A percentile compares a stretch with the other conserved stretches of the same genome.
Evolutionary conservation across 2,113 vertebrate species (phyloP).

Genomic region (Bagarius yarrelli): DNA sequence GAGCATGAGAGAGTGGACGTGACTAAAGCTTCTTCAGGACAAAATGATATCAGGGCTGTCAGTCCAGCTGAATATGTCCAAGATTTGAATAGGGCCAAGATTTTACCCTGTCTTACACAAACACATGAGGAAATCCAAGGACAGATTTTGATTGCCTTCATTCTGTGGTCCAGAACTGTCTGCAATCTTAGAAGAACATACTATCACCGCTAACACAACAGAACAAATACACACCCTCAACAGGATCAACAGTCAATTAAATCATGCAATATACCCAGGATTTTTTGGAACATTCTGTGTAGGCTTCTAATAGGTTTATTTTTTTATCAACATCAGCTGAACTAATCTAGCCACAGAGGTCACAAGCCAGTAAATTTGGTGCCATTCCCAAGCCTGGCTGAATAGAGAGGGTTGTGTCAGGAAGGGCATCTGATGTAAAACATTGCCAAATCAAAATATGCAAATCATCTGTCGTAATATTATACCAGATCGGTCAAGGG

Average conservation of each 20-base stretch:
- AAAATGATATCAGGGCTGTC: not conserved
- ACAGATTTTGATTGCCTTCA: not conserved
- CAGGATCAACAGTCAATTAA: not conserved
- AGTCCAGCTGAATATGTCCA: not conserved
- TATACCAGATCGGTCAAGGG: too few species aligned
- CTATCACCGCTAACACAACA: not conserved
- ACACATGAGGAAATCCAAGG: not conserved
- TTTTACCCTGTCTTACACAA: not conserved
- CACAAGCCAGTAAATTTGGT: too few species aligned
- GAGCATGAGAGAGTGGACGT: conserved; percentile 19
- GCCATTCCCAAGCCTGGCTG: too few species aligned
- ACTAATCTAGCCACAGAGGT: too few species aligned
- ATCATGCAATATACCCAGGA: not conserved
- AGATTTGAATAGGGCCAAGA: not conserved
- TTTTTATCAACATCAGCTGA: not conserved
- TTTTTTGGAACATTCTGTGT: not conserved
- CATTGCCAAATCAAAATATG: too few species aligned
- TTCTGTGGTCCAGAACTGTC: not conserved
- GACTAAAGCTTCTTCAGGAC: not conserved
- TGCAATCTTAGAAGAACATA: not conserved
- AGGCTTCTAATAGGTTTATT: not conserved
- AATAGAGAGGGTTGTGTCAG: too few species aligned
- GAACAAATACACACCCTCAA: not conserved
- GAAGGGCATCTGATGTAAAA: too few species aligned
- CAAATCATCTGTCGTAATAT: too few species aligned